phyloP scores from a whole-genome alignment of 2,113 vertebrate species.

The Paraplagusia blochii region DNA sequence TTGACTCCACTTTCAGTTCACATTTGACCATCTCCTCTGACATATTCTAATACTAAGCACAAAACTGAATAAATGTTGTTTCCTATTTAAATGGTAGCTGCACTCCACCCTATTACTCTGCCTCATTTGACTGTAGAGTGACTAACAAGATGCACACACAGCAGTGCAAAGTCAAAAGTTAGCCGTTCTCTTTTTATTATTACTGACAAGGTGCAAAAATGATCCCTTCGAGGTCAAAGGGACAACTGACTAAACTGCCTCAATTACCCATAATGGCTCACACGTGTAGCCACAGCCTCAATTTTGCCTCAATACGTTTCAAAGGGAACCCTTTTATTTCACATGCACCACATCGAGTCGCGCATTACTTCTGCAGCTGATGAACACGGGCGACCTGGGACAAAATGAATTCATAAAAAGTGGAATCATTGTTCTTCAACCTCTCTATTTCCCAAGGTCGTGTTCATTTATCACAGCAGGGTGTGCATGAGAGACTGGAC shows the following conservation, averaged over 20 bases:
- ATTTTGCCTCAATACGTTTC: constrained; percentile 62
- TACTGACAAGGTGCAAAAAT: constrained; percentile 74
- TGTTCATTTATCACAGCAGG: constrained; percentile 71
- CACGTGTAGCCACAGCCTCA: constrained; percentile 60
- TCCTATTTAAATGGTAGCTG: neutral
- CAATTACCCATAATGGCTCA: constrained; percentile 75
- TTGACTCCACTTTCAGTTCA: constrained; percentile 10
- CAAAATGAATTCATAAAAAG: constrained; percentile 63
- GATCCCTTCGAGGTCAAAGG: constrained; percentile 68
- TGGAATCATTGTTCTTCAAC: constrained; percentile 64
- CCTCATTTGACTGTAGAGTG: constrained; percentile 9
- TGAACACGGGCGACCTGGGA: constrained; percentile 35
- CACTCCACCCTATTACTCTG: neutral
- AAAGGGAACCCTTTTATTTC: constrained; percentile 56
- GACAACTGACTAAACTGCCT: constrained; percentile 72
- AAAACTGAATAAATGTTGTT: constrained; percentile 11
- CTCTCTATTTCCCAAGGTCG: constrained; percentile 74
- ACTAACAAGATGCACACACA: constrained; percentile 21
- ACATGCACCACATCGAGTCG: constrained; percentile 20
- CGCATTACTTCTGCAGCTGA: constrained; percentile 17
- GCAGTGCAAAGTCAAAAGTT: constrained; percentile 40
- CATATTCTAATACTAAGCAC: constrained; percentile 7
- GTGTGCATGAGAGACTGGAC: constrained; percentile 58
- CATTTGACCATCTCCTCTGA: constrained; percentile 8
- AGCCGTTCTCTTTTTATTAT: constrained; percentile 66